Percentiles rank a stretch among this genome's conserved stretches.
These are phyloP conservation scores for Puma concolor DNA, from an alignment of 2,113 vertebrate species.

Conservation along the genomic window DNA sequence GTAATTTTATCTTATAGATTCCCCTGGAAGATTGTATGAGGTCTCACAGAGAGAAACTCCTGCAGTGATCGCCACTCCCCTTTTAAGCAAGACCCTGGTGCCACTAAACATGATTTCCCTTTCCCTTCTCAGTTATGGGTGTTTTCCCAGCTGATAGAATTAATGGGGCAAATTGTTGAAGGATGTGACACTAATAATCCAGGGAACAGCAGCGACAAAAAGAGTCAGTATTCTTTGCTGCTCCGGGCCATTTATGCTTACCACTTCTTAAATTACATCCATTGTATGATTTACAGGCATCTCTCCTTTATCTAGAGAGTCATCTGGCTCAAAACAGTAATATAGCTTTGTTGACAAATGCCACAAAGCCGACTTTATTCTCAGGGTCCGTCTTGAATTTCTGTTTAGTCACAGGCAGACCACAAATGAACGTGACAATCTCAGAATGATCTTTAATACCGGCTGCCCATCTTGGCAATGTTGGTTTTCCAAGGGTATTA, in stretches of 20 bases:
- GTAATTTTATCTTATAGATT: background rate
- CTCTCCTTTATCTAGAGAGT: slow-evolving; percentile 69
- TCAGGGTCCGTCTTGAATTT: slow-evolving; percentile 75
- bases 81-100: rapidly evolving
- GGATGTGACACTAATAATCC: background rate
- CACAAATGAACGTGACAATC: slow-evolving; percentile 56
- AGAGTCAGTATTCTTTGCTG: slow-evolving; percentile 15
- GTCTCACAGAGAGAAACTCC: background rate
- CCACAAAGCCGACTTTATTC: slow-evolving; percentile 78
- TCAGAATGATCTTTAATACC: background rate
- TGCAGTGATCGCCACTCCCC: rapidly evolving
- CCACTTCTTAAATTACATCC: slow-evolving; percentile 66
- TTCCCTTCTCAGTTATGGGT: background rate
- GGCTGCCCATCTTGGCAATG: background rate
- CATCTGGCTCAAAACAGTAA: slow-evolving; percentile 68
- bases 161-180: background rate
- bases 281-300: slow-evolving; percentile 55
- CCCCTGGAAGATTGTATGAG: background rate
- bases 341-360: slow-evolving; percentile 76
- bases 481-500: background rate
- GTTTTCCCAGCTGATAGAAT: background rate
- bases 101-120: background rate
- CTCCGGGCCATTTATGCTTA: background rate
- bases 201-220: background rate
- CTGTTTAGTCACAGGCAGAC: slow-evolving; percentile 57